A percentile compares a stretch with the other conserved stretches of the same genome.
Evolutionary conservation across 2,797 vertebrate species (phyloP).

Genomic region (Melanotaenia boesemani): DNA sequence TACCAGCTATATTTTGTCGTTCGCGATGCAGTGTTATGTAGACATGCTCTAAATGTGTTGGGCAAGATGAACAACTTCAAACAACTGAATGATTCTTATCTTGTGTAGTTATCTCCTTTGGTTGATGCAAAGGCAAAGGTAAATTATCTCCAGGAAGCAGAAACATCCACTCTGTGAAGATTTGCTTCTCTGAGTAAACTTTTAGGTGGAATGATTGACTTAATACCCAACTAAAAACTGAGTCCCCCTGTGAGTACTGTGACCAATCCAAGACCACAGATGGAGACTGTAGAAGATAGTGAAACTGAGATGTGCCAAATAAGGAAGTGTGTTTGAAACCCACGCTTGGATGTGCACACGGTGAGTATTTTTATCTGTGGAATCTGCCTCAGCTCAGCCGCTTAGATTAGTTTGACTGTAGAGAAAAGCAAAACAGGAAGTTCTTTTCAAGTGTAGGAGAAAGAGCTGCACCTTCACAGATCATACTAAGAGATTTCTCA

Average conservation of each 20-base stretch:
- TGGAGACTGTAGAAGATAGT: neutral
- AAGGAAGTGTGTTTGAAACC: neutral
- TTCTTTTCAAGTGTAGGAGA: neutral
- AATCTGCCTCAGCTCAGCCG: neutral
- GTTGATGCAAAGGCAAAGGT: too few relatives aligned
- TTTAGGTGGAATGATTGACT: neutral
- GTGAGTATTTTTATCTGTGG: conserved; percentile 4
- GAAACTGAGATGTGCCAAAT: neutral
- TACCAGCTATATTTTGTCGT: too few relatives aligned
- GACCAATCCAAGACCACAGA: conserved; percentile 7
- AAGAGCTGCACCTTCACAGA: neutral
- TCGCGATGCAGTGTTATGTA: too few relatives aligned
- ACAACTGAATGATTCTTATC: too few relatives aligned
- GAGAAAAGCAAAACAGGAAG: neutral
- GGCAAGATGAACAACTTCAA: too few relatives aligned
- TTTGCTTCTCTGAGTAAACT: neutral
- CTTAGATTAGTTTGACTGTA: neutral
- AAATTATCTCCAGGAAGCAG: neutral
- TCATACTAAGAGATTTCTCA: neutral
- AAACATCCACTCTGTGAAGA: neutral
- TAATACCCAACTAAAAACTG: conserved; percentile 3
- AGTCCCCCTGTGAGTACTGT: neutral
- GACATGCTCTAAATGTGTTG: too few relatives aligned
- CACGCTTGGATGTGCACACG: conserved; percentile 11
- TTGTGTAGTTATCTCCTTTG: too few relatives aligned